These are phyloP conservation scores for Corythaeola cristata DNA, from an alignment of 2,113 vertebrate species.

Conservation along the genomic window DNA sequence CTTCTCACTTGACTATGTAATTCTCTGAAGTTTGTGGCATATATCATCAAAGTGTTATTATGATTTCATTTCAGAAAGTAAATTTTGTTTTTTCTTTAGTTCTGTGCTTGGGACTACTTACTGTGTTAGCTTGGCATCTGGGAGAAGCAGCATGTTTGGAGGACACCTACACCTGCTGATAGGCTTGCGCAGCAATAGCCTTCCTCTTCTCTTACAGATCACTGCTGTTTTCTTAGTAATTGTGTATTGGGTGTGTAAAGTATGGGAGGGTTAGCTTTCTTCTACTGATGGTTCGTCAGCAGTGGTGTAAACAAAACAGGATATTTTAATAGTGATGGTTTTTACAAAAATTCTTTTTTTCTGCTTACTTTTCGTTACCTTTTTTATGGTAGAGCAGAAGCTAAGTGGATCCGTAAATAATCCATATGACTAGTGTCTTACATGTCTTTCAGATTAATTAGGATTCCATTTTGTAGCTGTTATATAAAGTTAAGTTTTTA, in stretches of 20 bases:
- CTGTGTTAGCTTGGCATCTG: not conserved
- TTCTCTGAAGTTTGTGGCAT: not conserved
- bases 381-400: not conserved
- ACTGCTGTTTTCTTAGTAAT: not conserved
- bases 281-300: not conserved
- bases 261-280: not conserved
- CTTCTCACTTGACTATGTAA: not conserved
- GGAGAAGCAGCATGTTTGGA: not conserved
- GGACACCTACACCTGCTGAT: not conserved
- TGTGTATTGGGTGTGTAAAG: not conserved
- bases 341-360: not conserved
- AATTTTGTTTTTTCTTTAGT: not conserved
- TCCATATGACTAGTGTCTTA: not conserved
- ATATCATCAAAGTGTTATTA: not conserved
- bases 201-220: not conserved
- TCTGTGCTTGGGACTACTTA: not conserved
- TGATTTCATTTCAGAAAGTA: not conserved
- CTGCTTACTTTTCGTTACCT: not conserved
- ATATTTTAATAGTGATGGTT: not conserved
- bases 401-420: not conserved
- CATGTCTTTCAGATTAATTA: not conserved
- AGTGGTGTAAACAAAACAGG: not conserved
- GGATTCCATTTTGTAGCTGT: not conserved
- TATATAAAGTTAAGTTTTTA: not conserved
- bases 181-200: not conserved